A percentile compares a stretch with the other conserved stretches of the same genome.
Conservation (phyloP, 1,140 invertebrate species). For the Platyscapa corneri region DNA sequence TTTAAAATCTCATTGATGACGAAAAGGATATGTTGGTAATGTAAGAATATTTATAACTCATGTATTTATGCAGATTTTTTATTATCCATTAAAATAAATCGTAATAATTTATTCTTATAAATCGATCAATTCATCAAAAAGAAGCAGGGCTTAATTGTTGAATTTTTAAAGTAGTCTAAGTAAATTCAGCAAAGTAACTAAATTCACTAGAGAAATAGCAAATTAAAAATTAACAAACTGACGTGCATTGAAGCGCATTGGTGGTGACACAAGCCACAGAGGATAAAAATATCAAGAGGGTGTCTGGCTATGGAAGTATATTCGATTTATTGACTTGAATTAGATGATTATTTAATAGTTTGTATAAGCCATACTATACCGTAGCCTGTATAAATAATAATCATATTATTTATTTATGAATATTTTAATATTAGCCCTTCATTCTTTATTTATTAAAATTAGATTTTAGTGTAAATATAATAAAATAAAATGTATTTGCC, state of each 20-base stretch:
- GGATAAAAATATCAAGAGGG: neutral
- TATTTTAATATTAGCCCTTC: neutral
- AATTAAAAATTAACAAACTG: conserved; percentile 21
- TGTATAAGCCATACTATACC: neutral
- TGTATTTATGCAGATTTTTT: no score
- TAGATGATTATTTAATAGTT: conserved; percentile 8
- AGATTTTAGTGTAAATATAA: neutral
- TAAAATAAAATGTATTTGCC: neutral
- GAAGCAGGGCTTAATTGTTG: neutral
- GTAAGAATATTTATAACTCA: no score
- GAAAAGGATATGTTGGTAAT: no score
- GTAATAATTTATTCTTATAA: neutral
- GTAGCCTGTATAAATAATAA: no score
- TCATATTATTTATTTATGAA: conserved; percentile 3
- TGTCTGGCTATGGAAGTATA: neutral
- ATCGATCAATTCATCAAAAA: neutral
- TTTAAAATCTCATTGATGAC: neutral
- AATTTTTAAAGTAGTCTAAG: neutral
- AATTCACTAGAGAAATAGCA: neutral
- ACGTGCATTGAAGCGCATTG: neutral
- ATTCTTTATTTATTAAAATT: neutral
- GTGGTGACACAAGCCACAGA: neutral
- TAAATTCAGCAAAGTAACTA: neutral
- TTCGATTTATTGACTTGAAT: conserved; percentile 9
- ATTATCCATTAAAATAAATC: neutral